Evolutionary conservation across 2,797 vertebrate species (phyloP).

Genomic region (Huso huso): DNA sequence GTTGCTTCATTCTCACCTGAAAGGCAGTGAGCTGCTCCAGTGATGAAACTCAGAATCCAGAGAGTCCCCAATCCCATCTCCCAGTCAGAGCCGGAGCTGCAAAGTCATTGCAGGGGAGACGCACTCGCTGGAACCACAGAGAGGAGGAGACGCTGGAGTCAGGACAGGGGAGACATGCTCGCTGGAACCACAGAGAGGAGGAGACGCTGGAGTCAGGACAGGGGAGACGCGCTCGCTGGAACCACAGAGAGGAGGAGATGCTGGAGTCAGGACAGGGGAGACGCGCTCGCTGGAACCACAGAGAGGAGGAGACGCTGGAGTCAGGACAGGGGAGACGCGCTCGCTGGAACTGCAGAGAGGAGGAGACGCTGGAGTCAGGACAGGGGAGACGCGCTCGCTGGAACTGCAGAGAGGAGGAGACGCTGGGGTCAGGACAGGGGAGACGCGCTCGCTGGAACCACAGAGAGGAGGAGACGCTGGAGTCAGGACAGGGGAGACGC

Average conservation of each 20-base stretch:
- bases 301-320: background rate
- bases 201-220: background rate
- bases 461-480: background rate
- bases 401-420: background rate
- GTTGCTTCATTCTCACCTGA: slow-evolving; percentile 51
- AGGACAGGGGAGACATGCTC: background rate
- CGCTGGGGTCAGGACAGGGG: background rate
- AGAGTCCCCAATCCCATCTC: slow-evolving; percentile 61
- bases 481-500: background rate
- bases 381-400: background rate
- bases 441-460: background rate
- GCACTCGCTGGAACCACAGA: background rate
- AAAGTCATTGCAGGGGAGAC: background rate
- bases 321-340: background rate
- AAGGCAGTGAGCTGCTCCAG: slow-evolving; percentile 52
- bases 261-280: background rate
- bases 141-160: background rate
- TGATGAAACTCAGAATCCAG: slow-evolving; percentile 57
- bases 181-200: background rate
- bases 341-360: background rate
- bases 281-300: background rate
- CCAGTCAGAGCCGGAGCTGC: slow-evolving; percentile 41
- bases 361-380: background rate
- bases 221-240: background rate
- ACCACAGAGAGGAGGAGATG: background rate